These are phyloP conservation scores for Alligator sinensis DNA, from an alignment of 2,113 vertebrate genomes.

Conservation along the genomic window DNA sequence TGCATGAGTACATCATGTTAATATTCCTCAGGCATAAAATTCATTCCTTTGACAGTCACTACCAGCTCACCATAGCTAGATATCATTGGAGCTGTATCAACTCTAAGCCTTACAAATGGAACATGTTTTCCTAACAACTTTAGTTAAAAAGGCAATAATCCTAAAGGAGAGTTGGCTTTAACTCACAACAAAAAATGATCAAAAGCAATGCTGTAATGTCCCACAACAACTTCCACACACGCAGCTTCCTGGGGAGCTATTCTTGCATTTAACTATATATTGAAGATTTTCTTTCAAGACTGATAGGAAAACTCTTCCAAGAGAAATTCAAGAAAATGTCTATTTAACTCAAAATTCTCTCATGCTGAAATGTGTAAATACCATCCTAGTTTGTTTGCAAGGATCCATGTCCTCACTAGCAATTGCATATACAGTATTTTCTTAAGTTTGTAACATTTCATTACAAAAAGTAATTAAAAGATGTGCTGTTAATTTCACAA, in stretches of 20 bases:
- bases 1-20: conserved; percentile 56
- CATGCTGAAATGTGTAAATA: background rate
- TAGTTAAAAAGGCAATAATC: conserved; percentile 22
- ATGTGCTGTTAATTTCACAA: background rate
- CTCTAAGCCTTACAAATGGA: background rate
- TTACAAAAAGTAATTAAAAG: background rate
- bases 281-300: background rate
- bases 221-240: background rate
- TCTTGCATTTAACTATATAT: background rate
- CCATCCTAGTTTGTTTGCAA: background rate
- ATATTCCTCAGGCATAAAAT: conserved; percentile 61
- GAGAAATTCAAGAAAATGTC: background rate
- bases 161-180: background rate
- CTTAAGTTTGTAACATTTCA: background rate
- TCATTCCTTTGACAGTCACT: conserved; percentile 59
- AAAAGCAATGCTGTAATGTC: background rate
- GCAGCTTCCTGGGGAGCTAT: background rate
- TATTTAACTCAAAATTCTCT: background rate
- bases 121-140: conserved; percentile 27
- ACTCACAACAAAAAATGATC: background rate
- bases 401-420: background rate
- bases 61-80: conserved; percentile 4
- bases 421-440: background rate
- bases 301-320: background rate
- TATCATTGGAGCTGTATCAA: background rate